phyloP scores from a whole-genome alignment of 2,113 vertebrate species.

The Scomber scombrus region DNA sequence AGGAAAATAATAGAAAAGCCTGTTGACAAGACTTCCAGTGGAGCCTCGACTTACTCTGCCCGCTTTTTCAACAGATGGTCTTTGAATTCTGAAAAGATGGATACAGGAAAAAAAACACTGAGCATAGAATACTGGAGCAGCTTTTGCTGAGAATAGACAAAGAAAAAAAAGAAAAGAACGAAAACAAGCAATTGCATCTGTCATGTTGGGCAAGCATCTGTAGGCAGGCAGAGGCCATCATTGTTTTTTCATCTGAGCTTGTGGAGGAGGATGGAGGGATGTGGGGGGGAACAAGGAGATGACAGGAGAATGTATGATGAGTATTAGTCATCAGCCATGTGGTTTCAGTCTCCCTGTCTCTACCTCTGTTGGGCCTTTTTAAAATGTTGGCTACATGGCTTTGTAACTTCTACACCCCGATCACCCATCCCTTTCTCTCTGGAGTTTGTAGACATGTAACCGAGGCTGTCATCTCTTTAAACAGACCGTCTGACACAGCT shows the following conservation, averaged over 20 bases:
- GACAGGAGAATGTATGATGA: not conserved
- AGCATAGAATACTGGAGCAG: not conserved
- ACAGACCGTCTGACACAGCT: slow-evolving; percentile 9
- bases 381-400: not conserved
- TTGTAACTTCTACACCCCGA: not conserved
- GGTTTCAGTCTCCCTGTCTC: not conserved
- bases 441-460: not conserved
- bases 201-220: slow-evolving; percentile 26
- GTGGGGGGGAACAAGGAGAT: not conserved
- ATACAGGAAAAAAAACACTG: slow-evolving; percentile 4
- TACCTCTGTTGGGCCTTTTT: not conserved
- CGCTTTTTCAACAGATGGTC: slow-evolving; percentile 13
- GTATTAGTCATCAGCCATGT: not conserved
- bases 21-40: slow-evolving; percentile 26
- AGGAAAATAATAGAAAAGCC: slow-evolving; percentile 21
- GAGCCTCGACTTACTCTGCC: slow-evolving; percentile 18
- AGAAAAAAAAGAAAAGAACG: not conserved
- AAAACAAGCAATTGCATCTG: slow-evolving; percentile 33
- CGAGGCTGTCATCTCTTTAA: slow-evolving; percentile 13
- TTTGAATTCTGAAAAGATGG: slow-evolving; percentile 29
- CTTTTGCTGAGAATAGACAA: slow-evolving; percentile 10
- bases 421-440: not conserved
- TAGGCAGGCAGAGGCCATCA: not conserved
- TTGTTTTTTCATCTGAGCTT: slow-evolving; percentile 5
- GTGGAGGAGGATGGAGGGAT: not conserved